Evolutionary conservation across 23 tunicate species (phyloP).

Genomic region (Phallusia fumigata): DNA sequence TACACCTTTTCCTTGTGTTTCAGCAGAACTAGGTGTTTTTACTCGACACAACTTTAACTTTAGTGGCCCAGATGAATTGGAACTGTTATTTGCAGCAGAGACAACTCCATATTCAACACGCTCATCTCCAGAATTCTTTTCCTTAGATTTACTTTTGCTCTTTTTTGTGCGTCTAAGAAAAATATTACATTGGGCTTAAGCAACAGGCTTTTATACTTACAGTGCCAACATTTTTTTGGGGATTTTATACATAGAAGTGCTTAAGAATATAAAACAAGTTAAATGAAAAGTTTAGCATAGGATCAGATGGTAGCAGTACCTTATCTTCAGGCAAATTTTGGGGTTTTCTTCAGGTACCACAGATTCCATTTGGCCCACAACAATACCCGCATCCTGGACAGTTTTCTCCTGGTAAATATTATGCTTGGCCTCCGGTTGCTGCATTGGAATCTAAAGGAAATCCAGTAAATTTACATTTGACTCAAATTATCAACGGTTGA

Average conservation of each 20-base stretch:
- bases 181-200: not conserved
- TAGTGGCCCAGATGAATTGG: conserved; percentile 51
- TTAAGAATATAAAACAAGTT: not conserved
- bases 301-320: conserved; percentile 25
- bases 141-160: conserved; percentile 26
- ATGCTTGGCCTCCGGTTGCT: not conserved
- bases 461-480: not conserved
- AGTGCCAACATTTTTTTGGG: not conserved
- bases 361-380: not conserved
- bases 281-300: not conserved
- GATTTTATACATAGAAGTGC: not conserved
- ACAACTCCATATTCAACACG: conserved; percentile 66
- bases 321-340: conserved; percentile 76
- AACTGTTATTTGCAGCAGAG: conserved; percentile 21
- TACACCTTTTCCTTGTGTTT: conserved; percentile 5
- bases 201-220: too few relatives aligned
- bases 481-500: too few relatives aligned
- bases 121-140: conserved; percentile 28
- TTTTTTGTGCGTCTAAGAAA: conserved; percentile 45
- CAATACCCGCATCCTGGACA: not conserved
- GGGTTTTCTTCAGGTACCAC: conserved; percentile 65
- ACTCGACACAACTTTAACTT: conserved; percentile 72
- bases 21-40: conserved; percentile 29
- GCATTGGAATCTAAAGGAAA: not conserved
- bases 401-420: conserved; percentile 11